Conservation (phyloP, 2,113 vertebrate species). For the Podarcis muralis region DNA sequence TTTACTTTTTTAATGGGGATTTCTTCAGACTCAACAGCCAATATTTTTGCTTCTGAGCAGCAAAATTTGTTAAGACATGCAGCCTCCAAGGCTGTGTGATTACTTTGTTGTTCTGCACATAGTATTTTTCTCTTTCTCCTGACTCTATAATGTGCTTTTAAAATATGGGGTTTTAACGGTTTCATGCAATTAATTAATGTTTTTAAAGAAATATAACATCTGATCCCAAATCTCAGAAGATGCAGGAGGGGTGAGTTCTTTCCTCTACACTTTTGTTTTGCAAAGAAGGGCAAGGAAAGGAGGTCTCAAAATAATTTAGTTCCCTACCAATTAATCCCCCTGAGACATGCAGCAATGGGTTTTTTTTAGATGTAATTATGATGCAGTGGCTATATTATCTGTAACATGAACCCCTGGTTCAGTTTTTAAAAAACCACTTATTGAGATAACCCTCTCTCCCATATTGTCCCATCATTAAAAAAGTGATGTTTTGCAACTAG, state of each 20-base stretch:
- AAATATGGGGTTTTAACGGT: background rate
- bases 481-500: background rate
- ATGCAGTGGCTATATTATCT: background rate
- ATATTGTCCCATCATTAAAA: background rate
- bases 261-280: constrained; percentile 6
- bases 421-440: accelerated
- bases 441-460: background rate
- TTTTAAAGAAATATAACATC: constrained; percentile 32
- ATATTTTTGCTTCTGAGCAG: constrained; percentile 53
- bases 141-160: constrained; percentile 22
- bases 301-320: constrained; percentile 16
- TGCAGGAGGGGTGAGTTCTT: background rate
- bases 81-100: constrained; percentile 60
- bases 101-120: constrained; percentile 63
- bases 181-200: constrained; percentile 28
- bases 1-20: constrained; percentile 46
- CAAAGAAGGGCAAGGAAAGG: background rate
- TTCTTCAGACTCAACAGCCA: constrained; percentile 57
- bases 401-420: background rate
- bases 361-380: background rate
- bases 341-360: constrained; percentile 4
- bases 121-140: constrained; percentile 57
- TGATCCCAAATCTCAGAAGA: constrained; percentile 30
- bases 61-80: constrained; percentile 67
- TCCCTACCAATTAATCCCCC: background rate